Evolutionary conservation across 2,888 invertebrate species (phyloP), one percentile per base, ranked within the genome.

Genomic region (Notodonta ziczac): DNA sequence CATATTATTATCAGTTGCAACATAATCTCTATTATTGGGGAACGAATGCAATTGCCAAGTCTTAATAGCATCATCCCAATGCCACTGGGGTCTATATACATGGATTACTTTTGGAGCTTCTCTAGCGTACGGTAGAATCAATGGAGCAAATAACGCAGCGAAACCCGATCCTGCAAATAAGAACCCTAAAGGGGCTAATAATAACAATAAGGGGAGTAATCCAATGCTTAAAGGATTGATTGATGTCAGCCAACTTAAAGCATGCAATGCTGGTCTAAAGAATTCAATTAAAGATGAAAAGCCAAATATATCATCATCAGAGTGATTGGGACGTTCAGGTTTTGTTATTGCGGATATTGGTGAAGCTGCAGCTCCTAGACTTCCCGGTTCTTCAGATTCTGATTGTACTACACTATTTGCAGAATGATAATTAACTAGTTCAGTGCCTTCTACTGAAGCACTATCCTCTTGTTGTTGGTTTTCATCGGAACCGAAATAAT

Each of bases 91-190:
- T 55, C 81, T 89, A 63, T 93, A 89, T 2, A 89, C 63, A 74
- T 85, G 77, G 70, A 93, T 80, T 64, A 85, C 62, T 74, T 90
- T 85, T 9, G 92, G 89, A 24, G 91, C 87, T 74, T 91, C 86
- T 70, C 94, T 85, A 1, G 84, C 93, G 10, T 82, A 69, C 0
- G 96, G 95, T 64, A 96, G 88, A 70, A 95, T 93, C 94, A 94
- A 96, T 0, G 96, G 96, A 61, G 96, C 94, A 66, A 96, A 85
- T 54, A 96, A 91, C 0, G 96, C 91, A 0, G 95, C 94, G 14
- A 95, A 80, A 0, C 96, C 94, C 13, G 96, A 94, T 0, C 96
- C 94, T 1, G 95, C 94, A 57, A 96, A 94, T 50, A 96, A 86
- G 58, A 96, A 88, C 0, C 94, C 94, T 56, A 96, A 83, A 0